Evolutionary conservation across 2,113 vertebrate species (phyloP).

Genomic region (Nyctereutes procyonoides): DNA sequence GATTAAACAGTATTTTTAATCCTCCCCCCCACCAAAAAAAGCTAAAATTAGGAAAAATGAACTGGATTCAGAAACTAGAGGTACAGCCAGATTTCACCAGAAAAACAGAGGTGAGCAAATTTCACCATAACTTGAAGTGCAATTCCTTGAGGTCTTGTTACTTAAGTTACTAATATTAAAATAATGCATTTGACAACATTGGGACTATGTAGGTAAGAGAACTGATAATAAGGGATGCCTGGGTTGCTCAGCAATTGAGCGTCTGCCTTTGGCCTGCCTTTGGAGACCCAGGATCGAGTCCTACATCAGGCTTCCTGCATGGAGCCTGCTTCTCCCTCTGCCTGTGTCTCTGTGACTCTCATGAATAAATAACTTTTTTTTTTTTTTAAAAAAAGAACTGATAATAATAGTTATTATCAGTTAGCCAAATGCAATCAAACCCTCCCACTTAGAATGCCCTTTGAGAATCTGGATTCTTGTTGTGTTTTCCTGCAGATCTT

Average conservation of each 20-base stretch:
- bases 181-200: neutral
- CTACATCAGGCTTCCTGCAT: too few species aligned
- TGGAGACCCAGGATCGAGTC: too few species aligned
- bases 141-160: neutral
- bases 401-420: neutral
- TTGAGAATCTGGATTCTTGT: neutral
- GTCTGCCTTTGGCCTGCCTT: too few species aligned
- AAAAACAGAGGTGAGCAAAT: neutral
- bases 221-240: neutral
- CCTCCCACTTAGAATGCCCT: neutral
- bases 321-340: too few species aligned
- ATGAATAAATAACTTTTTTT: too few species aligned
- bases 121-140: neutral
- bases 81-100: neutral
- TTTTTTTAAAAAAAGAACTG: too few species aligned
- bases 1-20: neutral
- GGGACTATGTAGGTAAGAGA: neutral
- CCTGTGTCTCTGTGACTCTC: too few species aligned
- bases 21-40: neutral
- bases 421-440: neutral
- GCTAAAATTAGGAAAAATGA: neutral
- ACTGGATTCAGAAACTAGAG: neutral
- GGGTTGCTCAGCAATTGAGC: too few species aligned
- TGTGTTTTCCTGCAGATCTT: neutral
- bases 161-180: conserved; percentile 24